Evolutionary conservation across 2,888 invertebrate genomes (phyloP), one percentile per base, ranked within the genome.

Genomic region (Tetropium fuscum): DNA sequence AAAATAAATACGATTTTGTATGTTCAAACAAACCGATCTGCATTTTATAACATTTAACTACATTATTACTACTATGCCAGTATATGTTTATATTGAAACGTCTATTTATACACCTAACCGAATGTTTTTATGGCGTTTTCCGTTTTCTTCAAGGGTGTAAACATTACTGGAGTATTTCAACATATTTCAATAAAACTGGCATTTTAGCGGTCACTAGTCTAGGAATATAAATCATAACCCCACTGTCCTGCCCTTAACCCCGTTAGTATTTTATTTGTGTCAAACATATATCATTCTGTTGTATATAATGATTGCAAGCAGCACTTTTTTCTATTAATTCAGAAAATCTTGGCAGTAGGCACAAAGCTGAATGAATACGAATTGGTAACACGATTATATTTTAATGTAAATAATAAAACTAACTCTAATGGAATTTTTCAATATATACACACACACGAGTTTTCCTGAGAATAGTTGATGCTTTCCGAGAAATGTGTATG

Each of bases 351-450:
- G 45, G 30, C 30, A 30, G 10, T 30, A 30, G n/a, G 16, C 16
- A 25, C 44, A 44, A 27, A 53, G 36, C 22, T 44, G 32, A 27
- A 32, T 55, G 36, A 27, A 41, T 27, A 43, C 38, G 34, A 7
- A 34, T 3, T 34, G 34, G 3, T 34, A 27, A 34, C 34, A 4
- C 7, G 11, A 27, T 27, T n/a, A 15, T 34, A 34, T 13, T 34
- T 13, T 6, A 7, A 34, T 34, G 7, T 11, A 8, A 1, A 15
- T 13, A 34, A 15, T 34, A n/a, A n/a, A n/a, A 34, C 4, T 15
- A 34, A 34, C 13, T 3, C 34, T 7, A 13, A 34, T 1, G 34
- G 34, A 34, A 34, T 34, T 11, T 34, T 2, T 7, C 11, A 15
- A 15, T 34, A 6, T 13, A 1, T 34, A n/a, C n/a, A n/a, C n/a